A percentile compares a stretch with the other conserved stretches of the same genome.
These are phyloP conservation scores for Sebastes matsubarae DNA, from an alignment of 2,797 vertebrate species.

Conservation along the genomic window DNA sequence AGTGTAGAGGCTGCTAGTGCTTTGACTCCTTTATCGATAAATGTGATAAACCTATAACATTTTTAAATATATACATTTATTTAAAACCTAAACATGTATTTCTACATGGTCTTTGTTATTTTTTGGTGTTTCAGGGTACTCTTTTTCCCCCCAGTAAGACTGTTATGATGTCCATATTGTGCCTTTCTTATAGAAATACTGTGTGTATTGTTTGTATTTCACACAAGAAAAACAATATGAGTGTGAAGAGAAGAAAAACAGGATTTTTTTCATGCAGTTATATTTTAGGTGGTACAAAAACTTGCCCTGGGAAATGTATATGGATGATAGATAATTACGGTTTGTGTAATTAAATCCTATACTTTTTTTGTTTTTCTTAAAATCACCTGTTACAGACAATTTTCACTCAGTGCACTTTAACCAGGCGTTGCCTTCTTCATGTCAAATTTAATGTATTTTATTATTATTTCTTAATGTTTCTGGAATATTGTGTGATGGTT, in stretches of 20 bases:
- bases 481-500: not conserved
- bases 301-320: not conserved
- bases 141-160: not conserved
- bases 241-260: not conserved
- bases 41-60: not conserved
- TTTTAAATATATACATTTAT: not conserved
- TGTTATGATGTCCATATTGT: not conserved
- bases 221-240: not conserved
- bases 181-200: not conserved
- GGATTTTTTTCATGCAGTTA: not conserved
- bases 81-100: not conserved
- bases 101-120: not conserved
- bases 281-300: not conserved
- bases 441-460: not conserved
- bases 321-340: not conserved
- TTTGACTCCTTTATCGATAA: not conserved
- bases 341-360: not conserved
- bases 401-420: conserved; percentile 41
- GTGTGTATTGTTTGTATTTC: not conserved
- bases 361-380: not conserved
- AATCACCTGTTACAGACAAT: not conserved
- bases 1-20: not conserved
- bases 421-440: not conserved
- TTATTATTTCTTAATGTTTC: not conserved
- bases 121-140: conserved; percentile 1